These are phyloP conservation scores for Microplitis deprimator DNA, from an alignment of 2,888 invertebrate species.

Conservation along the genomic window DNA sequence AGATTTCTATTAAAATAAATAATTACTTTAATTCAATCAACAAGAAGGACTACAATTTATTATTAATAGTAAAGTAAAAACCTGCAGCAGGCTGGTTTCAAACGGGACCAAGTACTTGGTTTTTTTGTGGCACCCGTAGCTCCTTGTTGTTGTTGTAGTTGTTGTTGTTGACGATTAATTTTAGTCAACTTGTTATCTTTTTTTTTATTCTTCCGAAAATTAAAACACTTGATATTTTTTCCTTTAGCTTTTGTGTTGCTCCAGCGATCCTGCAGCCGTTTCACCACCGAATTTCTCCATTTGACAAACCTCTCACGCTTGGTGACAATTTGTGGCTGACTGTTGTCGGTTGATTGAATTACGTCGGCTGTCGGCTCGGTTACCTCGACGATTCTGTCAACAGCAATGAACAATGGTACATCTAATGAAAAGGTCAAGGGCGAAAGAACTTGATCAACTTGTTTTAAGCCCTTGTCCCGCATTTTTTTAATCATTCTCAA, in stretches of 20 bases:
- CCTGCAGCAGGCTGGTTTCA: constrained; percentile 64
- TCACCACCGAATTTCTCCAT: constrained; percentile 41
- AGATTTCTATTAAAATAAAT: constrained; percentile 58
- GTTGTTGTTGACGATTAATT: constrained; percentile 15
- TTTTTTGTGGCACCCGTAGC: background rate
- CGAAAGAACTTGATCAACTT: constrained; percentile 22
- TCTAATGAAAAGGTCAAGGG: constrained; percentile 28
- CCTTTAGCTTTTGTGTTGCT: background rate
- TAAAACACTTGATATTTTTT: constrained; percentile 62
- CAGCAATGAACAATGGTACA: constrained; percentile 32
- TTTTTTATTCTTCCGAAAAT: constrained; percentile 63
- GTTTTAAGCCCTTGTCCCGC: constrained; percentile 17
- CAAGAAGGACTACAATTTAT: background rate
- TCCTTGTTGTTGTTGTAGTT: background rate
- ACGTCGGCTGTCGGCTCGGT: constrained; percentile 9
- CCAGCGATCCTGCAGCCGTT: constrained; percentile 42
- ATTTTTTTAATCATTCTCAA: constrained; percentile 1
- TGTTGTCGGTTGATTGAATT: background rate
- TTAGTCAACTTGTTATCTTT: constrained; percentile 59
- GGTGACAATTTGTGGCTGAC: constrained; percentile 14
- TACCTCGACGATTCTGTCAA: constrained; percentile 34
- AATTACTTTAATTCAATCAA: background rate
- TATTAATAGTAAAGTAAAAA: constrained; percentile 38
- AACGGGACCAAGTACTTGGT: constrained; percentile 55
- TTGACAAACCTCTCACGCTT: constrained; percentile 42